These are phyloP conservation scores for Plectropomus leopardus DNA, from an alignment of 2,113 vertebrate species.

Conservation along the genomic window DNA sequence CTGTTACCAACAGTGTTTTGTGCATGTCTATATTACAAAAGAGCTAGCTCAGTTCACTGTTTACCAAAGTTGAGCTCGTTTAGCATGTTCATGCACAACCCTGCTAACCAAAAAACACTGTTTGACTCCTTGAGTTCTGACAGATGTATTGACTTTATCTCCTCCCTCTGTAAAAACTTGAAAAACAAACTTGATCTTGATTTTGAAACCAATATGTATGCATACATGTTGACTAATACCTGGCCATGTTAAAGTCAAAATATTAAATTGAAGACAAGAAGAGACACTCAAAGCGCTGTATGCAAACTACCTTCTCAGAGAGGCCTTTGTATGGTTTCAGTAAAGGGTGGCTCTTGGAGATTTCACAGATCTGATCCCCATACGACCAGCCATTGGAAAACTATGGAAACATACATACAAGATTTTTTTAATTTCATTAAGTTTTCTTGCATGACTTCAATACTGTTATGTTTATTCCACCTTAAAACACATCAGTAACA, in stretches of 20 bases:
- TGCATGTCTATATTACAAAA: too few species aligned
- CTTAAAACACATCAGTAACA: neutral
- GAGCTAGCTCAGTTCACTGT: too few species aligned
- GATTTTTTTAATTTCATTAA: neutral
- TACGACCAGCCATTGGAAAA: conserved; percentile 94
- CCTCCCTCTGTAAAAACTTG: too few species aligned
- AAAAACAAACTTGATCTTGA: too few species aligned
- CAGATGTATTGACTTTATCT: too few species aligned
- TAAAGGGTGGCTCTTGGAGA: conserved; percentile 91
- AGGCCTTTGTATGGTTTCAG: conserved; percentile 94
- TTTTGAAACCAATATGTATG: too few species aligned
- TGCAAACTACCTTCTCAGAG: conserved; percentile 90
- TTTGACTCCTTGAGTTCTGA: too few species aligned
- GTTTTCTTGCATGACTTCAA: neutral
- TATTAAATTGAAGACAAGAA: neutral
- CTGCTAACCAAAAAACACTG: too few species aligned
- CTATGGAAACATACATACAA: conserved; percentile 73
- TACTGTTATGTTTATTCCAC: neutral
- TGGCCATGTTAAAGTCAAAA: neutral
- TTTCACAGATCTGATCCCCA: conserved; percentile 91
- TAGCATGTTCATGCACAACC: too few species aligned
- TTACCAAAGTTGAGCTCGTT: too few species aligned
- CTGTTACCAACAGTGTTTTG: too few species aligned
- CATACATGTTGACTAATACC: too few species aligned
- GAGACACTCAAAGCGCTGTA: neutral